Base-by-base conservation (phyloP, 2,113 vertebrate species). In the Rhynchomys soricoides region DNA sequence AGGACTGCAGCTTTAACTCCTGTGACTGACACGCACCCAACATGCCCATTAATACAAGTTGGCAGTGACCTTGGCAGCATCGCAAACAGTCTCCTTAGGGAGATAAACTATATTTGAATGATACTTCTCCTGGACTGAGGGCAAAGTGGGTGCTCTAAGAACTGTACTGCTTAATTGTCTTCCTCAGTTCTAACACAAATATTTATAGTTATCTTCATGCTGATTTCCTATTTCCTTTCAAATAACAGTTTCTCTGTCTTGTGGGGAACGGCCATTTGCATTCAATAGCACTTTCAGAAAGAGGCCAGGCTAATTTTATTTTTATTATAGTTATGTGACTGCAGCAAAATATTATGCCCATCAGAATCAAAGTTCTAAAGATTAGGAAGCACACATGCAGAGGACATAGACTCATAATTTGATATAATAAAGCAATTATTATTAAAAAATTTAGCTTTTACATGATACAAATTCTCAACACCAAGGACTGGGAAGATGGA, bases 41-140 rank as follows among this genome's bases (percentile, higher is more conserved):
- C 83, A 52, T 0, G 1, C 52, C 95, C 97, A 96, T 98, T 97
- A 98, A 97, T 96, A 83, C 83, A 96, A 96, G 34, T 93, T 97
- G 95, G 97, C 92, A 89, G 85, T 98, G 96, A 97, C 96, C 97
- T 98, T 98, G 97, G n/a, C 81, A 86, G 77, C 86, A 10, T 95
- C 92, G 26, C 68, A 91, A 91, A 92, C 97, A 77, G 86, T 96
- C 95, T 96, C 75, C 95, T 85, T 96, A 34, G 75, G 91, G 59
- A 64, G 73, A 95, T 98, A 77, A 97, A 91, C 89, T 95, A 26
- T 87, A 95, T 95, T 95, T 97, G 81, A 97, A 96, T 81, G 89
- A 94, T 97, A 95, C 97, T 50, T 97, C 50, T 94, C 70, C 85
- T 17, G 24, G 57, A 40, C 91, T 97, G 79, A 82, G 17, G 59